These are phyloP conservation scores for Leiothrix lutea DNA, from an alignment of 2,113 vertebrate genomes.

Conservation along the genomic window DNA sequence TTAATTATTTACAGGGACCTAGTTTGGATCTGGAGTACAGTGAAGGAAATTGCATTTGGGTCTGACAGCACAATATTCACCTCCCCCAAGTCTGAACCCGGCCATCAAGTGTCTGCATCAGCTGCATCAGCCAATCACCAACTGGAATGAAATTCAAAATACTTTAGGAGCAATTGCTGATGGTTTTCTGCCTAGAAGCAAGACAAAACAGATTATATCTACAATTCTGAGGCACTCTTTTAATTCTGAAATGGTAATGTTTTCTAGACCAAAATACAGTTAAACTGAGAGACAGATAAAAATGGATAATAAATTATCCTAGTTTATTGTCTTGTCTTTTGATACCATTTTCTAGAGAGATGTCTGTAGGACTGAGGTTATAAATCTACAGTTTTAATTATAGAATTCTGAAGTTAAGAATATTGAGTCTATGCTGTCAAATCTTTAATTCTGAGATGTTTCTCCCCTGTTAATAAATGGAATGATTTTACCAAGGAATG, in stretches of 20 bases:
- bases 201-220: not conserved
- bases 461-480: not conserved
- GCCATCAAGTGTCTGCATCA: not conserved
- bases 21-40: not conserved
- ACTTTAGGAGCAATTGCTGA: not conserved
- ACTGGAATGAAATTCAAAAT: not conserved
- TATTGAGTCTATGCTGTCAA: not conserved
- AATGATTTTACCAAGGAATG: not conserved
- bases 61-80: not conserved
- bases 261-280: not conserved
- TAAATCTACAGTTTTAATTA: slow-evolving; percentile 16
- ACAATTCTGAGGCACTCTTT: not conserved
- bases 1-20: not conserved
- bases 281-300: not conserved
- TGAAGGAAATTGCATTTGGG: not conserved
- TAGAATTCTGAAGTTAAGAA: not conserved
- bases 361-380: not conserved
- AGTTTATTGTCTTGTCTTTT: not conserved
- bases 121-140: not conserved
- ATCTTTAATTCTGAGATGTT: not conserved
- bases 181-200: not conserved
- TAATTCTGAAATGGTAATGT: not conserved
- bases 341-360: not conserved
- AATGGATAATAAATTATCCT: not conserved
- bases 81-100: not conserved